phyloP scores from a whole-genome alignment of 92 coral and sea anemone species.

The Epizoanthus rinbou region DNA sequence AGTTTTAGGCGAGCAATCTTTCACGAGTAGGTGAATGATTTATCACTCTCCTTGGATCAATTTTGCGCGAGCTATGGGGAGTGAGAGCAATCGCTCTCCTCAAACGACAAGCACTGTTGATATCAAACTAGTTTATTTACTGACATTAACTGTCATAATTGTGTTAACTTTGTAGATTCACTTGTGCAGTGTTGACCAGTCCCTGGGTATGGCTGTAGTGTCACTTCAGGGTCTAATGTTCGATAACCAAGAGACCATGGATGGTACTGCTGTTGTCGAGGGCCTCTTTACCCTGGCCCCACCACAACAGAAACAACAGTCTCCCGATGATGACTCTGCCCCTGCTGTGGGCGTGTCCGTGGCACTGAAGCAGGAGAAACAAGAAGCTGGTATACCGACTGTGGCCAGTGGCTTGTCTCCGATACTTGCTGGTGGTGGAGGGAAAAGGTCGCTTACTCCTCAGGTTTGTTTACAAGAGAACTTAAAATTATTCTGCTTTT shows the following conservation, averaged over 20 bases:
- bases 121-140: too few relatives aligned
- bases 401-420: constrained; percentile 41
- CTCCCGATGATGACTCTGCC: constrained; percentile 53
- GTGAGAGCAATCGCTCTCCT: too few relatives aligned
- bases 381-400: constrained; percentile 30
- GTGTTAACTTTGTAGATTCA: constrained; percentile 73
- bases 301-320: constrained; percentile 47
- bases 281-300: constrained; percentile 80
- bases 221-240: constrained; percentile 82
- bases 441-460: not conserved
- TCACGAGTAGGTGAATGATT: too few relatives aligned
- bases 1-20: too few relatives aligned
- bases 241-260: constrained; percentile 57
- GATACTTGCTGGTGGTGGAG: constrained; percentile 10
- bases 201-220: constrained; percentile 79
- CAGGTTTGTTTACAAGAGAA: not conserved
- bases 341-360: constrained; percentile 96
- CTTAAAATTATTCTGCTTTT: too few relatives aligned
- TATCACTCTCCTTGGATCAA: too few relatives aligned
- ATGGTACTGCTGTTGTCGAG: constrained; percentile 75
- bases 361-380: constrained; percentile 68
- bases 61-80: too few relatives aligned
- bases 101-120: too few relatives aligned
- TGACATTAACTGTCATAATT: not conserved
- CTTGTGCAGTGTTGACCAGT: constrained; percentile 89